These are phyloP conservation scores for Dexiosoma caninum DNA, from an alignment of 2,888 invertebrate genomes.

Conservation along the genomic window DNA sequence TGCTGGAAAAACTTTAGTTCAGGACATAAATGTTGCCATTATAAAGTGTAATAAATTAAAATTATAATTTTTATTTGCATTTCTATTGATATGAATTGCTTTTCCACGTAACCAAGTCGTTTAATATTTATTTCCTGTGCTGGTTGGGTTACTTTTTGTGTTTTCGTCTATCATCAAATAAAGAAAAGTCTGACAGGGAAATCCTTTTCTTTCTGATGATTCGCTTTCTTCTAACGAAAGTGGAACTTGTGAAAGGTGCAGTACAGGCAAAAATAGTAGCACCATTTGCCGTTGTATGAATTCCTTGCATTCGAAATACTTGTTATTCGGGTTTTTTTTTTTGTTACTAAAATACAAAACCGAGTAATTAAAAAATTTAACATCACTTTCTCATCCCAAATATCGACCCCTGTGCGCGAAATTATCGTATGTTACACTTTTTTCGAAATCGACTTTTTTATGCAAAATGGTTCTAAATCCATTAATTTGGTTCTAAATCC, in stretches of 20 bases:
- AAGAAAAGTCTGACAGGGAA: constrained; percentile 2
- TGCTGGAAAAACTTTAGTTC: not conserved
- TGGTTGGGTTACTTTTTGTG: not conserved
- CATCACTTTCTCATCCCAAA: too few relatives aligned
- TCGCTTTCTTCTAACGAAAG: not conserved
- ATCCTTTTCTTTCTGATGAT: constrained; percentile 35
- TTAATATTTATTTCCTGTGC: not conserved
- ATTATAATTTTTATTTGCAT: constrained; percentile 70
- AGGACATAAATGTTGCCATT: constrained; percentile 28
- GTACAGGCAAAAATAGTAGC: too few relatives aligned
- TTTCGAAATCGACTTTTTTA: too few relatives aligned
- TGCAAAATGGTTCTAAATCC: too few relatives aligned
- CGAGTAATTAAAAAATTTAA: too few relatives aligned
- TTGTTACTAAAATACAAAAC: too few relatives aligned
- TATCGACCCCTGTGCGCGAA: too few relatives aligned
- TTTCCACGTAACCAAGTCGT: constrained; percentile 45
- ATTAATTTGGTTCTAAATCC: too few relatives aligned
- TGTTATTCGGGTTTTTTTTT: too few relatives aligned
- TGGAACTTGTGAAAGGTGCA: not conserved
- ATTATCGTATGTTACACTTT: too few relatives aligned
- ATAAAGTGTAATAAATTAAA: constrained; percentile 49
- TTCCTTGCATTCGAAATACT: too few relatives aligned
- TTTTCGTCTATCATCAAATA: not conserved
- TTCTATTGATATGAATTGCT: constrained; percentile 73
- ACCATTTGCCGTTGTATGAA: too few relatives aligned